These are phyloP conservation scores for Pantherophis guttatus DNA, from an alignment of 2,113 vertebrate species.

Conservation along the genomic window DNA sequence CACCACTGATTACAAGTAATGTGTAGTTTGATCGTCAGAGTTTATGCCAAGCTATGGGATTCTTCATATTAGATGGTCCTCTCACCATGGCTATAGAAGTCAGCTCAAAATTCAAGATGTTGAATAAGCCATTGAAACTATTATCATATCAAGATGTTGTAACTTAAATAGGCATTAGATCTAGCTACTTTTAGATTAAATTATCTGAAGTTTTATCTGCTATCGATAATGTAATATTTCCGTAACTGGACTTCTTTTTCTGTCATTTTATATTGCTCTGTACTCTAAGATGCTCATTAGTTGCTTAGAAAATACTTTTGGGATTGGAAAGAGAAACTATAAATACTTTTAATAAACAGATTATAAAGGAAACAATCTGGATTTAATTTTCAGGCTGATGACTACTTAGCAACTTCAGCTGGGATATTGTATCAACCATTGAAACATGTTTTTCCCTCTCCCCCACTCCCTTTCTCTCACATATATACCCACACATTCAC, in stretches of 20 bases:
- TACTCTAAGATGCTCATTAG: not conserved
- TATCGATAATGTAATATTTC: not conserved
- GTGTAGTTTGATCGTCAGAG: not conserved
- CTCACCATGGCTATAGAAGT: not conserved
- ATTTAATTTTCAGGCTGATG: not conserved
- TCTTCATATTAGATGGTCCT: not conserved
- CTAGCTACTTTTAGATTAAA: not conserved
- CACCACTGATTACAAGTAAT: not conserved
- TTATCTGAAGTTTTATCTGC: not conserved
- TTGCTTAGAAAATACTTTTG: not conserved
- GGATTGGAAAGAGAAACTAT: not conserved
- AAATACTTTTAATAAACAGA: not conserved
- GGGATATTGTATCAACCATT: not conserved
- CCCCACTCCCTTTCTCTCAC: not conserved
- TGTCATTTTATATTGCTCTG: not conserved
- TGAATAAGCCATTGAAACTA: not conserved
- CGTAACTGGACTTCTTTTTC: not conserved
- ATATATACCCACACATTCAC: not conserved
- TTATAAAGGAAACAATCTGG: not conserved
- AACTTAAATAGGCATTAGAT: not conserved
- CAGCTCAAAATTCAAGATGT: not conserved
- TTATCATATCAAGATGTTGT: not conserved
- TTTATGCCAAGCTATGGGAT: not conserved
- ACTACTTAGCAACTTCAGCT: conserved; percentile 1
- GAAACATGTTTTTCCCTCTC: not conserved